These are phyloP conservation scores for Meloidogyne chitwoodi DNA, from an alignment of 1,140 invertebrate species.

Conservation along the genomic window DNA sequence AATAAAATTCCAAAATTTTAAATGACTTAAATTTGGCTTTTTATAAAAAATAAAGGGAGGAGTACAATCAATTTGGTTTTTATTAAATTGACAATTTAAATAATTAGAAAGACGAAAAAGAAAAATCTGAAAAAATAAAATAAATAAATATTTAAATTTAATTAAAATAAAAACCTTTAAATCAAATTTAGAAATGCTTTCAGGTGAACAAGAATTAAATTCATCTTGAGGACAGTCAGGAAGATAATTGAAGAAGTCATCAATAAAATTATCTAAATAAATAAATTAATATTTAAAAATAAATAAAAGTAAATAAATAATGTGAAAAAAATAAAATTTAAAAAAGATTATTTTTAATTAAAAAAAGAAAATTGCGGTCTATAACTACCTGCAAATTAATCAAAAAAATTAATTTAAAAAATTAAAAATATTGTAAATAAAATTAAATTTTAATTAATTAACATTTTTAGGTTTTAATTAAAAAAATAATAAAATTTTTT, in stretches of 20 bases:
- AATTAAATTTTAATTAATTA: no score
- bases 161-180: background rate
- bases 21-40: background rate
- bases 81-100: background rate
- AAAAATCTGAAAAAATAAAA: background rate
- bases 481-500: no score
- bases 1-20: background rate
- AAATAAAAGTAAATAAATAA: no score
- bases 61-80: background rate
- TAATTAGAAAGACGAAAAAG: background rate
- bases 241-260: background rate
- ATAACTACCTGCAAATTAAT: no score
- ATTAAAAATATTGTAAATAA: no score
- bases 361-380: no score
- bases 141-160: background rate
- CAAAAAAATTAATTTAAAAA: no score
- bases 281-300: background rate
- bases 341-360: no score
- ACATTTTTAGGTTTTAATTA: no score
- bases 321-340: background rate
- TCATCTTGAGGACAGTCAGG: background rate
- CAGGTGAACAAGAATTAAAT: background rate
- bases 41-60: background rate
- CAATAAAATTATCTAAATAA: background rate
- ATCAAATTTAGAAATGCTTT: background rate